Percentiles rank a stretch among this genome's conserved stretches.
These are phyloP conservation scores for Apis mellifera DNA, from an alignment of 1,140 invertebrate species.

Conservation along the genomic window DNA sequence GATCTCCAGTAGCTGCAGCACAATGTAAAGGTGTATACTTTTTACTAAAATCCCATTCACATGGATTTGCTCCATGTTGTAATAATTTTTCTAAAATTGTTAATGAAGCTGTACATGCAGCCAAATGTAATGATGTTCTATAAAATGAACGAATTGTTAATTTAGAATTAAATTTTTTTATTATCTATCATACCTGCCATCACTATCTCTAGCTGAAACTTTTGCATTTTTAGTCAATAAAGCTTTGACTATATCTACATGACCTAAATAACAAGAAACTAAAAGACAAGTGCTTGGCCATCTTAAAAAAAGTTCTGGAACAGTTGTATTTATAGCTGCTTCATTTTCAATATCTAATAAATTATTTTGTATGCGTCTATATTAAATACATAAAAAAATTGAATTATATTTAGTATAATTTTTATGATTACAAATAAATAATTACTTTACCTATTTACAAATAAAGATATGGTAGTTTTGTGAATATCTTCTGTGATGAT, in stretches of 20 bases:
- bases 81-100: conserved; percentile 86
- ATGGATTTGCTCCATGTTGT: conserved; percentile 84
- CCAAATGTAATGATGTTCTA: conserved; percentile 90
- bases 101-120: conserved; percentile 85
- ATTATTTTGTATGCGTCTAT: conserved; percentile 65
- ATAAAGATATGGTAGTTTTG: conserved; percentile 53
- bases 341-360: conserved; percentile 67
- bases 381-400: conserved; percentile 1
- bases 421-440: background rate
- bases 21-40: conserved; percentile 89
- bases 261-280: conserved; percentile 72
- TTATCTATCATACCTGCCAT: conserved; percentile 73
- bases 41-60: conserved; percentile 85
- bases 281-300: conserved; percentile 78
- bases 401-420: conserved; percentile 18
- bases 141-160: background rate
- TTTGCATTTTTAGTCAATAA: conserved; percentile 70
- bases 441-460: conserved; percentile 68
- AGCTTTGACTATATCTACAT: conserved; percentile 69
- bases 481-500: conserved; percentile 28
- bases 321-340: conserved; percentile 49
- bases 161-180: background rate
- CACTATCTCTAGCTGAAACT: conserved; percentile 69
- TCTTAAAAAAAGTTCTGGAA: conserved; percentile 65
- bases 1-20: conserved; percentile 86